phyloP scores from a whole-genome alignment of 2,797 vertebrate species.

The Esox masquinongy region DNA sequence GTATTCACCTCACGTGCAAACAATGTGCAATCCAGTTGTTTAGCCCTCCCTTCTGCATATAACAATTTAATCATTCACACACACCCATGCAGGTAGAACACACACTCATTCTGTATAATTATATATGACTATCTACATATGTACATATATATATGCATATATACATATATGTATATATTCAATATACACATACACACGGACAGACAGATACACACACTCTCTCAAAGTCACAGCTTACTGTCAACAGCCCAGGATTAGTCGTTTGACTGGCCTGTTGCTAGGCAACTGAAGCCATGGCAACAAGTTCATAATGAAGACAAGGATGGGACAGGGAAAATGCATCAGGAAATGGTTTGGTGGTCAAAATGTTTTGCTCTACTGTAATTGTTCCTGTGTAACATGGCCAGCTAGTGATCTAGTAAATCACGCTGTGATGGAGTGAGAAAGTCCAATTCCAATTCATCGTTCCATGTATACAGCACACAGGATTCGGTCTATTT shows the following conservation, averaged over 20 bases:
- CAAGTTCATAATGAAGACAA: constrained; percentile 77
- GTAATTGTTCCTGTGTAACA: constrained; percentile 42
- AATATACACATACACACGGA: neutral
- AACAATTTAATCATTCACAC: constrained; percentile 4
- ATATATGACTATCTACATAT: too few relatives aligned
- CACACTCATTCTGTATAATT: too few relatives aligned
- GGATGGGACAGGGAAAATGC: constrained; percentile 76
- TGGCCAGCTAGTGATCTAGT: neutral
- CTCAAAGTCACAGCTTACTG: constrained; percentile 75
- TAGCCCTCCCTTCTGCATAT: constrained; percentile 32
- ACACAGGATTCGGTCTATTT: neutral
- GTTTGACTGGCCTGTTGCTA: constrained; percentile 82
- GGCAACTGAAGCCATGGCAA: constrained; percentile 75
- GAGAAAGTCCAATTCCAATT: neutral
- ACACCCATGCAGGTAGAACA: neutral
- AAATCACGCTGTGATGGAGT: neutral
- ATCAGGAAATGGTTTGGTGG: constrained; percentile 69
- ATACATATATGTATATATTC: neutral
- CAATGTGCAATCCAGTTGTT: constrained; percentile 40
- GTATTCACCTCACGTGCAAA: constrained; percentile 34
- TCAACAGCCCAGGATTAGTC: constrained; percentile 79
- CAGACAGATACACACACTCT: constrained; percentile 18
- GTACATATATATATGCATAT: too few relatives aligned
- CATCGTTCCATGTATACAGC: neutral
- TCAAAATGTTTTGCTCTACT: constrained; percentile 58